Percentiles rank a stretch among this genome's conserved stretches.
phyloP scores from a whole-genome alignment of 2,797 vertebrate species.

The Chrysocyon brachyurus region DNA sequence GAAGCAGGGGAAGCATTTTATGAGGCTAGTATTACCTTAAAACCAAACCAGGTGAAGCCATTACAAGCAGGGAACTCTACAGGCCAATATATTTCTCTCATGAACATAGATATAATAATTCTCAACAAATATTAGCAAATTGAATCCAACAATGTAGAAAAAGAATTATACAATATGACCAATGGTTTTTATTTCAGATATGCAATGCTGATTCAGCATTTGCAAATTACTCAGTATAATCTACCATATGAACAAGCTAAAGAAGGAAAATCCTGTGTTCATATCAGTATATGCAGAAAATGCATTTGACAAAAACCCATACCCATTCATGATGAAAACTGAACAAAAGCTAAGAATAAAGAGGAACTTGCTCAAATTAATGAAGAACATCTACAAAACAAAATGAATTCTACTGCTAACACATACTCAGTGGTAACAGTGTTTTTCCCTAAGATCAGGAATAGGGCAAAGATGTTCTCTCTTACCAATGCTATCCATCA shows the following conservation, averaged over 20 bases:
- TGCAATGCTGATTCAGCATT: not conserved
- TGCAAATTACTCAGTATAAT: constrained; percentile 33
- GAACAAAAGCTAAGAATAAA: not conserved
- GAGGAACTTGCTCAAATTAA: not conserved
- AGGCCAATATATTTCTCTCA: not conserved
- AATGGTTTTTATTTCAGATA: not conserved
- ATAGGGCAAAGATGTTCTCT: not conserved
- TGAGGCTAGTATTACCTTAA: not conserved
- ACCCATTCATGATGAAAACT: not conserved
- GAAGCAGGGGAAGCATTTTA: not conserved
- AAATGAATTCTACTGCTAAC: not conserved
- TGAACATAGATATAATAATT: not conserved
- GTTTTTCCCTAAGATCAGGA: not conserved
- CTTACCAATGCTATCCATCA: not conserved
- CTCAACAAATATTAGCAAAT: constrained; percentile 34
- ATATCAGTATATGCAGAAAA: not conserved
- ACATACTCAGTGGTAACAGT: not conserved
- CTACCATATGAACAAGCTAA: not conserved
- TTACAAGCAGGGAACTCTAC: constrained; percentile 1
- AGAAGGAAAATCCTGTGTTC: not conserved
- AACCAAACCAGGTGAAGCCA: constrained; percentile 6
- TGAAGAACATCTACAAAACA: not conserved
- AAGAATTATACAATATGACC: not conserved
- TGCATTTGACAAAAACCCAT: not conserved
- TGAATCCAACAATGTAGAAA: constrained; percentile 39